Conservation (phyloP, 2,797 vertebrate species). For the Centroberyx gerrardi region DNA sequence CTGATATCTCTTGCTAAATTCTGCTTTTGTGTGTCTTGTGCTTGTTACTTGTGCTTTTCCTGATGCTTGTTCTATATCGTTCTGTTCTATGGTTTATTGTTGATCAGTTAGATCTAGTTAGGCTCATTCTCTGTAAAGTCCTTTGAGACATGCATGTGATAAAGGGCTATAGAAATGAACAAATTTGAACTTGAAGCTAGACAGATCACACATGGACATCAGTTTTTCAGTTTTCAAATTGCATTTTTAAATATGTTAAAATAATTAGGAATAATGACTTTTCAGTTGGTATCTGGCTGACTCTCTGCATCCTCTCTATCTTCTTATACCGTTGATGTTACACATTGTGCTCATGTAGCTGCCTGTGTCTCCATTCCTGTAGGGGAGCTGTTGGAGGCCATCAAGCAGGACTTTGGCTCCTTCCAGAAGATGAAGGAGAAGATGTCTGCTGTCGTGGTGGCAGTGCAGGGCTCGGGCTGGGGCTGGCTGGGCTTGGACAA, state of each 20-base stretch:
- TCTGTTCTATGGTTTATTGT: no score
- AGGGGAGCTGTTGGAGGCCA: constrained; percentile 96
- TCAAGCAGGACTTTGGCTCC: constrained; percentile 96
- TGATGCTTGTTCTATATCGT: no score
- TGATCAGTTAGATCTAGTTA: no score
- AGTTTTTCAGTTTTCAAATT: neutral
- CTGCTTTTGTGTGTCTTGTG: no score
- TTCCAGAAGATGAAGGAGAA: constrained; percentile 95
- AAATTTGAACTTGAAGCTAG: no score
- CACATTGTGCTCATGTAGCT: neutral
- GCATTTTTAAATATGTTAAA: neutral
- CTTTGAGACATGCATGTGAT: no score
- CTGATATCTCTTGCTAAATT: no score
- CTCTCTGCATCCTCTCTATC: no score
- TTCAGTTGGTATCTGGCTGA: neutral
- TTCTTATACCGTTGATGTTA: neutral
- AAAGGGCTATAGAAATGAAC: no score
- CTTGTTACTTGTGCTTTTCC: no score
- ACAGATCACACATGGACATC: no score
- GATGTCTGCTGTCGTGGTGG: constrained; percentile 91
- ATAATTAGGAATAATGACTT: neutral
- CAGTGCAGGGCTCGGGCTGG: constrained; percentile 98
- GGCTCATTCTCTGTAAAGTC: no score
- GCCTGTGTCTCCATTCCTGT: constrained; percentile 35
- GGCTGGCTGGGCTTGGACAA: constrained; percentile 97